A percentile compares a stretch with the other conserved stretches of the same genome.
phyloP scores from a whole-genome alignment of 2,888 invertebrate species.

The Amphipyra tragopoginis region DNA sequence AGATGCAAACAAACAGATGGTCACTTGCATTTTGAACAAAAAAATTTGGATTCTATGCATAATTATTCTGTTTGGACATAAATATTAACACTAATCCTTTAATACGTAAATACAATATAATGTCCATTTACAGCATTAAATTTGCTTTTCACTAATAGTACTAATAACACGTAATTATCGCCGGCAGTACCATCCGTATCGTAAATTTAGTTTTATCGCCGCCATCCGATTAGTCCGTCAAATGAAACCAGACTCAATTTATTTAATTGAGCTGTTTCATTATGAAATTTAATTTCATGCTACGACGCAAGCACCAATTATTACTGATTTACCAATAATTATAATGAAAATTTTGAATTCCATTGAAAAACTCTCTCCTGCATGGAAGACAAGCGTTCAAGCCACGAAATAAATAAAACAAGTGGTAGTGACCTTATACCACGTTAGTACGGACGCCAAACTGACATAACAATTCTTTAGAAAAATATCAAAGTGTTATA shows the following conservation, averaged over 20 bases:
- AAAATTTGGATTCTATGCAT: too few relatives aligned
- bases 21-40: too few relatives aligned
- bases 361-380: too few relatives aligned
- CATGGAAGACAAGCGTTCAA: too few relatives aligned
- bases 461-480: too few relatives aligned
- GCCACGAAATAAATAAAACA: too few relatives aligned
- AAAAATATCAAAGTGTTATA: too few relatives aligned
- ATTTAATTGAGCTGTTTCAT: slow-evolving; percentile 31
- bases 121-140: neutral
- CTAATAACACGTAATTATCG: slow-evolving; percentile 15
- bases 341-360: too few relatives aligned
- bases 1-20: too few relatives aligned
- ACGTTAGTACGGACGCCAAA: too few relatives aligned
- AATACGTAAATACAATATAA: neutral
- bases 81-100: neutral
- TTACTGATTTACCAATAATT: neutral
- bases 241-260: slow-evolving; percentile 37
- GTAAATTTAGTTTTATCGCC: slow-evolving; percentile 29
- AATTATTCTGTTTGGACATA: neutral
- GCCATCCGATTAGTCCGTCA: slow-evolving; percentile 43
- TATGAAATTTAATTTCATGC: slow-evolving; percentile 22
- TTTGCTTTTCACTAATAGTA: slow-evolving; percentile 13
- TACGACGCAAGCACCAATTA: neutral
- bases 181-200: slow-evolving; percentile 30
- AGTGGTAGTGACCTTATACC: too few relatives aligned